Evolutionary conservation across 2,888 invertebrate species (phyloP), one percentile per base, ranked within the genome.

Genomic region (Ichneumoninae sp.): DNA sequence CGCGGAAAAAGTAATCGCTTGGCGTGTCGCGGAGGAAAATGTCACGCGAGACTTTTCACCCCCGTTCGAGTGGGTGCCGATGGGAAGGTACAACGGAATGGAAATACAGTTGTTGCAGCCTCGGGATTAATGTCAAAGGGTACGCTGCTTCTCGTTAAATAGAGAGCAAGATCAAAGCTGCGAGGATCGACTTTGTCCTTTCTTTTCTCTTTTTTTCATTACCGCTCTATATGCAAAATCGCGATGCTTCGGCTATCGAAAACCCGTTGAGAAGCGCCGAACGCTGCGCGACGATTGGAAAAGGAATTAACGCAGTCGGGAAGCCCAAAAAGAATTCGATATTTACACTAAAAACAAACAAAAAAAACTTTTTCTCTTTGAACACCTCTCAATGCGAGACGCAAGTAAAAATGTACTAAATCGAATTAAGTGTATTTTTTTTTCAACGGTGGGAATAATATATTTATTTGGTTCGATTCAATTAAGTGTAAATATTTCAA

Each of bases 121-220:
- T 60, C 52, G 26, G 40, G 62, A 81, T 70, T 75, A 81, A 81
- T 81, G 81, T 76, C 75, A 81, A 36, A 70, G 75, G 69, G 50
- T 33, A 62, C 36, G 13, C 62, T 54, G 33, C 69, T 68, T 26
- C 75, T 70, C 81, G 65, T 65, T 52, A 36, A 70, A 47, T n/a
- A 10, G 40, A 62, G 26, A 70, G 33, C 26, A 40, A 33, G 40
- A 44, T 16, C 33, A n/a, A n/a, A 62, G 19, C 8, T 57, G 57
- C n/a, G 62, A 68, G 26, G 36, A 36, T 70, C 22, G 33, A 70
- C 44, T 26, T 22, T 50, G 30, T 72, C 6, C 22, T 66, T 71
- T 40, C 7, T 66, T 80, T 54, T 52, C 54, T 33, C 5, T 57
- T 26, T 70, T 68, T 52, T 6, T 78, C 60, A 22, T 78, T 44